Conservation (phyloP, 2,888 invertebrate species). For the Cristatella mucedo region DNA sequence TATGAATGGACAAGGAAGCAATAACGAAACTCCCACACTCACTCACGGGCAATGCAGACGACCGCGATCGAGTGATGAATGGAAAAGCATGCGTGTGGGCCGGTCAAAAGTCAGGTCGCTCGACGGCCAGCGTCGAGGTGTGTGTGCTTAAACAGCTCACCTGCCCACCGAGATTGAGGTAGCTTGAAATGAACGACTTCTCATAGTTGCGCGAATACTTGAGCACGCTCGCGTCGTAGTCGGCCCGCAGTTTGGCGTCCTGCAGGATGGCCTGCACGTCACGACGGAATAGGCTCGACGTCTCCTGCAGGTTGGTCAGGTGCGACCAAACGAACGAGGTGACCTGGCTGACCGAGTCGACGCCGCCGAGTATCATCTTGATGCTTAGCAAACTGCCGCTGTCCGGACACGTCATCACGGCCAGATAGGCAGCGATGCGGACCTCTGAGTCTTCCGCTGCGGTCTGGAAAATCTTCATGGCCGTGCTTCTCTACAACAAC, state of each 20-base stretch:
- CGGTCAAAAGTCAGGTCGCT: no score
- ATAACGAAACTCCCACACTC: no score
- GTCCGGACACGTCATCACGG: conserved; percentile 73
- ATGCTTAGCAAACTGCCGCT: conserved; percentile 57
- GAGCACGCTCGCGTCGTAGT: conserved; percentile 67
- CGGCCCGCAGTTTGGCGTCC: conserved; percentile 58
- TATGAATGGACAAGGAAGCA: no score
- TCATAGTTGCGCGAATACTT: conserved; percentile 85
- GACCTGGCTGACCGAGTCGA: conserved; percentile 78
- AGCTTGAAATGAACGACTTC: conserved; percentile 57
- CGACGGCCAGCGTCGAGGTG: no score
- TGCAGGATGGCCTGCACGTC: conserved; percentile 69
- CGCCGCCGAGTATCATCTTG: conserved; percentile 36
- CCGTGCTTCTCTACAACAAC: conserved; percentile 20
- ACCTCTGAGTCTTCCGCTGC: conserved; percentile 61
- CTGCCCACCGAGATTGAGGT: conserved; percentile 48
- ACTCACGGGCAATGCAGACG: no score
- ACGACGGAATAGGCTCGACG: conserved; percentile 63
- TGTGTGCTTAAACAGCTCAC: no score
- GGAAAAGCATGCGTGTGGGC: no score
- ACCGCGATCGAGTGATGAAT: no score
- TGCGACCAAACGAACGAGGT: conserved; percentile 92
- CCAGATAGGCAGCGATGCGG: conserved; percentile 68
- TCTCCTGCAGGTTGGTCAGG: conserved; percentile 66
- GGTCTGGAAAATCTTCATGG: conserved; percentile 52